Percentiles rank a stretch among this genome's conserved stretches.
These are phyloP conservation scores for Radopholus similis DNA, from an alignment of 1,140 invertebrate species.

Conservation along the genomic window DNA sequence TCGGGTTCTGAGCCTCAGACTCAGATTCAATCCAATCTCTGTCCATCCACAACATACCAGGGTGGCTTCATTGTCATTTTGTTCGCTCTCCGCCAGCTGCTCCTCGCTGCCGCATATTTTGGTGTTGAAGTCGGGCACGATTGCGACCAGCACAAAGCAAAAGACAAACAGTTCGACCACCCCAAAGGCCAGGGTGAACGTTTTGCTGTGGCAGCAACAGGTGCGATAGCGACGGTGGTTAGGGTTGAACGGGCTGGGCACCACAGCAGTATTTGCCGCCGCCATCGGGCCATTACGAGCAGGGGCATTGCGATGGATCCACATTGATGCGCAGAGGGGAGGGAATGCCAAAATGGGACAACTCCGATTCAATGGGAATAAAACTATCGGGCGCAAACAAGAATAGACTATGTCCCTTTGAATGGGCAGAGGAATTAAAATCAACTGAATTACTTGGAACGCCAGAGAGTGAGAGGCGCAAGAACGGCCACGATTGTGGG, in stretches of 20 bases:
- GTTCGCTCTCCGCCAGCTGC: slow-evolving; percentile 28
- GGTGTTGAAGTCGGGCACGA: slow-evolving; percentile 21
- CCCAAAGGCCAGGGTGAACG: slow-evolving; percentile 24
- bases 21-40: too few species aligned
- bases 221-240: slow-evolving; percentile 12
- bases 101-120: neutral
- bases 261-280: neutral
- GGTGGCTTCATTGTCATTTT: neutral
- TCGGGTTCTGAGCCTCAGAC: neutral
- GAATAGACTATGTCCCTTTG: too few species aligned
- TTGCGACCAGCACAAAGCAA: slow-evolving; percentile 48
- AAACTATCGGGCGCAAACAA: too few species aligned
- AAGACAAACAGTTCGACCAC: slow-evolving; percentile 36
- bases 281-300: neutral
- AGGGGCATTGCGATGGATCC: too few species aligned
- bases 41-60: too few species aligned
- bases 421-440: too few species aligned
- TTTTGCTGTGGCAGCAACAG: slow-evolving; percentile 18
- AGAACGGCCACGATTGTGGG: too few species aligned
- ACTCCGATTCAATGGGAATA: too few species aligned
- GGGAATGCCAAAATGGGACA: too few species aligned
- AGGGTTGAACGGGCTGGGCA: slow-evolving; percentile 3
- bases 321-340: too few species aligned
- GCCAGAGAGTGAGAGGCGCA: too few species aligned
- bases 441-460: too few species aligned